These are phyloP conservation scores for Lordiphosa clarofinis DNA, from an alignment of 1,140 invertebrate genomes.

Conservation along the genomic window DNA sequence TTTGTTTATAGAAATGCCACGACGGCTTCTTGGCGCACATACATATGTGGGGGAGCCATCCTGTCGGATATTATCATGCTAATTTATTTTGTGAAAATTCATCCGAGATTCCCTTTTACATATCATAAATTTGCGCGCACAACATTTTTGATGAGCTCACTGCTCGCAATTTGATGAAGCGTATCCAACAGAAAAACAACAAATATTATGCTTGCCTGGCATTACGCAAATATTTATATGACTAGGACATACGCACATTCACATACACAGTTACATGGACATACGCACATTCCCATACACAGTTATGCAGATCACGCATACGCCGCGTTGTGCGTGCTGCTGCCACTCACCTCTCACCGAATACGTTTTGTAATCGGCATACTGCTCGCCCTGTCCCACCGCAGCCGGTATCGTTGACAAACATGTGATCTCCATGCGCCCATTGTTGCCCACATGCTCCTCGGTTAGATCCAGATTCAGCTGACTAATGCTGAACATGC, in stretches of 20 bases:
- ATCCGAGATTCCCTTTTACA: constrained; percentile 58
- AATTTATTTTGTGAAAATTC: constrained; percentile 66
- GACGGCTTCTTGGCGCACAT: constrained; percentile 8
- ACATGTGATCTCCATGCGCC: constrained; percentile 85
- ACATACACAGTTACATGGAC: constrained; percentile 2
- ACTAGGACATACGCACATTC: background rate
- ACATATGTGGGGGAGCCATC: background rate
- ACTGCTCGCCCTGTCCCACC: constrained; percentile 82
- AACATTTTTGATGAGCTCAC: constrained; percentile 70
- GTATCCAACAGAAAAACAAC: constrained; percentile 27
- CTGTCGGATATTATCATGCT: constrained; percentile 42
- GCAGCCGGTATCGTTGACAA: constrained; percentile 87
- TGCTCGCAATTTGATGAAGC: constrained; percentile 44
- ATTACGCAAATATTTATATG: constrained; percentile 46
- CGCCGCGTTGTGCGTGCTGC: constrained; percentile 5
- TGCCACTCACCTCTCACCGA: constrained; percentile 83
- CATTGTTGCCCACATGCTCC: constrained; percentile 84
- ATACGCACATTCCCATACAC: constrained; percentile 7
- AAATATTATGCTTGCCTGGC: constrained; percentile 62
- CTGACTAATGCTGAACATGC: constrained; percentile 77
- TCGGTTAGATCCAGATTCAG: constrained; percentile 83
- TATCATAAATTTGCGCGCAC: constrained; percentile 49
- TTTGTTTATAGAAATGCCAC: constrained; percentile 21
- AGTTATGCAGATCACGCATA: constrained; percentile 61
- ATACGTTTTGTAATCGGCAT: constrained; percentile 85